Evolutionary conservation across 2,797 vertebrate genomes (phyloP).

Genomic region (Gadopsis marmoratus): DNA sequence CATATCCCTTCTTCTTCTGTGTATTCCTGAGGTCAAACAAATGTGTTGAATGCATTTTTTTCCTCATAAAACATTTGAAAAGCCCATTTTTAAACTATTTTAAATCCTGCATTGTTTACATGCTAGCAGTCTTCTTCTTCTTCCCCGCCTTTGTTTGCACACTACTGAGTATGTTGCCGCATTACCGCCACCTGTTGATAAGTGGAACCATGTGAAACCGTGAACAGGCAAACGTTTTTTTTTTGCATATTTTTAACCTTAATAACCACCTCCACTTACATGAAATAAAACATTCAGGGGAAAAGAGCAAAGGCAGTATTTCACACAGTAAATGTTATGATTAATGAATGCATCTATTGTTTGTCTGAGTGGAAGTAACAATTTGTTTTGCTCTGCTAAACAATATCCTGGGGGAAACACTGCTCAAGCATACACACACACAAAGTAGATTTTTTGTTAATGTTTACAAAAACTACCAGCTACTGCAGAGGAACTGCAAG

Average conservation of each 20-base stretch:
- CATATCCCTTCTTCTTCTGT: neutral
- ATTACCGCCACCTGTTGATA: no score
- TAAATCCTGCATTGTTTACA: no score
- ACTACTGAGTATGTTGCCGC: no score
- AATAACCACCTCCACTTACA: neutral
- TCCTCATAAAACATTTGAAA: no score
- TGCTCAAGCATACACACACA: constrained; percentile 5
- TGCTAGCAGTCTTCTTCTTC: no score
- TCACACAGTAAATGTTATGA: neutral
- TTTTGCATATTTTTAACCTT: constrained; percentile 1
- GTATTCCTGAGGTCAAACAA: no score
- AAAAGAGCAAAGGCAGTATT: neutral
- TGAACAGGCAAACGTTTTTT: no score
- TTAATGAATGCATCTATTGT: neutral
- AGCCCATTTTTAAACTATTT: no score
- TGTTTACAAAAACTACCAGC: constrained; percentile 59
- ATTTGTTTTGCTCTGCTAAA: constrained; percentile 1
- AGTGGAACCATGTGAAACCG: no score
- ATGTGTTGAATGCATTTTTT: no score
- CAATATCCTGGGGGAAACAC: neutral
- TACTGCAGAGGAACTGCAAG: constrained; percentile 78
- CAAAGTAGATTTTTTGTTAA: constrained; percentile 17
- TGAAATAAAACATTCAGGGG: neutral
- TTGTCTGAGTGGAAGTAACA: neutral
- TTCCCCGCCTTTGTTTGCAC: no score